These are phyloP conservation scores for Stomatorhinus ivindoensis DNA, from an alignment of 2,113 vertebrate genomes.

Conservation along the genomic window DNA sequence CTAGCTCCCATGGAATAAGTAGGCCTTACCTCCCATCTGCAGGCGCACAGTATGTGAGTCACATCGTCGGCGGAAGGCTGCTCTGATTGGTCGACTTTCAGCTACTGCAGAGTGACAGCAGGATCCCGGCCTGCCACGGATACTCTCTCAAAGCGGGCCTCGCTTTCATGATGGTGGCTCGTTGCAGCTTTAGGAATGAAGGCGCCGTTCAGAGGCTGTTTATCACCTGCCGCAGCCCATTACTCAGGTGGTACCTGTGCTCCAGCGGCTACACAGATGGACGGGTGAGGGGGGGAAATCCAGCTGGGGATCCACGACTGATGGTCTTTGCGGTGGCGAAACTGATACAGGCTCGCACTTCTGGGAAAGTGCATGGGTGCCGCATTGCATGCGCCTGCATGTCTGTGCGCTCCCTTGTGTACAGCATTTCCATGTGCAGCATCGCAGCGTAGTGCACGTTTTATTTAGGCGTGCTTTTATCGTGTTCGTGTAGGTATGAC, in stretches of 20 bases:
- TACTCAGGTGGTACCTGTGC: constrained; percentile 55
- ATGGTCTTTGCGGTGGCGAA: neutral
- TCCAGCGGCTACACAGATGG: constrained; percentile 67
- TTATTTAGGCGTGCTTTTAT: neutral
- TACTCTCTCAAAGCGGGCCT: neutral
- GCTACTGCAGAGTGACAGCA: constrained; percentile 7
- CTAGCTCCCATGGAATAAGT: neutral
- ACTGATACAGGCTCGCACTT: neutral
- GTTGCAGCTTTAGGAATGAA: constrained; percentile 19
- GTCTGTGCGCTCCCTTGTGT: neutral
- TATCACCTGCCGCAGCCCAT: constrained; percentile 11
- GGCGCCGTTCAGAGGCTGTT: constrained; percentile 24
- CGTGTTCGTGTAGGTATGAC: neutral
- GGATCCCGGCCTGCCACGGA: neutral
- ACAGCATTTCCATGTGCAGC: neutral
- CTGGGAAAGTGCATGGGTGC: neutral
- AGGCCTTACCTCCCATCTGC: neutral
- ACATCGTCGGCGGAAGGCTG: neutral
- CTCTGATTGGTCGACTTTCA: constrained; percentile 22
- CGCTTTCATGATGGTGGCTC: neutral
- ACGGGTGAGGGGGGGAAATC: constrained; percentile 59
- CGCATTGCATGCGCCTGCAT: neutral
- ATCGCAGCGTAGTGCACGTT: neutral
- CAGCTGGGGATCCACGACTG: constrained; percentile 26
- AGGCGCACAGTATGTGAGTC: constrained; percentile 4